Base-by-base conservation (phyloP, 2,888 invertebrate species). In the Theretra japonica region DNA sequence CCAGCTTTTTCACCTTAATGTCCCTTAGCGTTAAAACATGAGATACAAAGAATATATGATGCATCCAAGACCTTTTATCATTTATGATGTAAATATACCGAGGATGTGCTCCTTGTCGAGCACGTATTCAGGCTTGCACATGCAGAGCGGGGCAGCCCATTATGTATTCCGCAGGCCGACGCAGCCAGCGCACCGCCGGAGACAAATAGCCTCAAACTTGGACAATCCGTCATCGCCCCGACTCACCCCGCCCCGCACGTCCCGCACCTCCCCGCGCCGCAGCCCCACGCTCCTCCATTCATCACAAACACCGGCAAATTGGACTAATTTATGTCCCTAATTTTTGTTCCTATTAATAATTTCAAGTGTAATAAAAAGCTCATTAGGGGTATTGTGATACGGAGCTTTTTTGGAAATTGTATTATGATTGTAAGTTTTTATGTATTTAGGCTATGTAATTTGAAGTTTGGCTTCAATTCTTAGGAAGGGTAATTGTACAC, bases 171-270 rank as follows among this genome's bases (percentile, higher is more conserved):
- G 65, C 21, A 41, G 6, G 65, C 41, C 41, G 48, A 8, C 62
- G 62, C 33, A 41, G 8, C 28, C 62, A 33, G n/a, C 23, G 19
- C 19, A 17, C 53, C 53, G 53, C 53, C 6, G n/a, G 53, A 65
- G 65, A 65, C 65, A 65, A 65, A 65, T 65, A 21, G 65, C 65
- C 65, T 65, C 65, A 41, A 65, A 65, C 65, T 65, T 65, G 65
- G 65, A 65, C 65, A 23, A 65, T 65, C 23, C 65, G 65, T 65
- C 65, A 65, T 65, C 65, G 65, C 41, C 25, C 28, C 59, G 53
- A 19, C 53, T 15, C 19, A 25, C 28, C 17, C 41, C 48, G 21
- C 17, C 41, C 65, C 23, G 11, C 59, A 50, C 33, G 7, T 11
- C 25, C 17, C 62, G 33, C n/a, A n/a, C n/a, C 33, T 21, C 4